Conservation (phyloP, 2,888 invertebrate genomes). For the Erpobdella octoculata region DNA sequence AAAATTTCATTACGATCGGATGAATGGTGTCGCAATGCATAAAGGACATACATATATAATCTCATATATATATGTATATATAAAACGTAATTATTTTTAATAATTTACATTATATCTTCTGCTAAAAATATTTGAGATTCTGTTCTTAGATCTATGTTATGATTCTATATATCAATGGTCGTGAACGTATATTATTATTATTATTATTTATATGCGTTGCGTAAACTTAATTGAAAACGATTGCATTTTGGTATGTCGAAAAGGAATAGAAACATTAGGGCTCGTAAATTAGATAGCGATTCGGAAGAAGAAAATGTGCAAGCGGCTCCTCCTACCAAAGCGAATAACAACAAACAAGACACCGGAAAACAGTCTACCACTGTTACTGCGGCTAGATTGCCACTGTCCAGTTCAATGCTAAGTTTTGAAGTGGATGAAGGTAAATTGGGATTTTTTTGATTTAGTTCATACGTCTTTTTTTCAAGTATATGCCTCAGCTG, state of each 20-base stretch:
- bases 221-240: too few species aligned
- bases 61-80: too few species aligned
- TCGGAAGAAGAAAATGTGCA: slow-evolving; percentile 28
- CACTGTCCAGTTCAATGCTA: slow-evolving; percentile 27
- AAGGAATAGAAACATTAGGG: slow-evolving; percentile 34
- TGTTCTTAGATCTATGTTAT: too few species aligned
- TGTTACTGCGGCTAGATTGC: background rate
- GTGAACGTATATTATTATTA: too few species aligned
- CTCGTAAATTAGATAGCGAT: slow-evolving; percentile 30
- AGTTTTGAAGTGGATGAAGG: slow-evolving; percentile 35
- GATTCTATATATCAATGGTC: background rate
- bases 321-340: background rate
- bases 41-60: too few species aligned
- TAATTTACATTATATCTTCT: too few species aligned
- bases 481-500: too few species aligned
- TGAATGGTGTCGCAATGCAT: too few species aligned
- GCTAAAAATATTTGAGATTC: too few species aligned
- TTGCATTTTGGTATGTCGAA: slow-evolving; percentile 31
- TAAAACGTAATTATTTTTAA: too few species aligned
- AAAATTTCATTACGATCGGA: too few species aligned
- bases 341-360: slow-evolving; percentile 22
- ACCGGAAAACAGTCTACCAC: background rate
- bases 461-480: background rate
- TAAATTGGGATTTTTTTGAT: slow-evolving; percentile 15
- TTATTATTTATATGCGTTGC: background rate